Conservation (phyloP, 2,797 vertebrate species). For the Ficedula albicollis region DNA sequence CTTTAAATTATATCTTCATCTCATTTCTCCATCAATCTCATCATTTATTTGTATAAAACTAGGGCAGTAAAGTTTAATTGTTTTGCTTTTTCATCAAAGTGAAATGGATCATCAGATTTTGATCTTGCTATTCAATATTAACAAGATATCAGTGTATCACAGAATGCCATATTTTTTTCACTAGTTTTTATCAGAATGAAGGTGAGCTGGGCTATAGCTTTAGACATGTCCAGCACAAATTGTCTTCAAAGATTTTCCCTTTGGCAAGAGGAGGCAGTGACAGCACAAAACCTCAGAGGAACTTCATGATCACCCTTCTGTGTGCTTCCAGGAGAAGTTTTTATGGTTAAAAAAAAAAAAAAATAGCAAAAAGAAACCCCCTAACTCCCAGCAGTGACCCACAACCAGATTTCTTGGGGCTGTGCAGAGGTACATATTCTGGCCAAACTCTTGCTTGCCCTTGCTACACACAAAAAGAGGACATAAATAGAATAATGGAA, state of each 20-base stretch:
- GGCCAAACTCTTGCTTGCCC: not conserved
- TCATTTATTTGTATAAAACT: not conserved
- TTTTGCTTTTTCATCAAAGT: not conserved
- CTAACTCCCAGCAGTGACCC: not conserved
- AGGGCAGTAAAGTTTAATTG: not conserved
- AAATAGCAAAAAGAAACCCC: not conserved
- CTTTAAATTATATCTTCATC: not conserved
- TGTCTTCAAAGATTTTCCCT: not conserved
- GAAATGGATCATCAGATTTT: not conserved
- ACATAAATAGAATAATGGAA: not conserved
- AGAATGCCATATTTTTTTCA: fast-evolving
- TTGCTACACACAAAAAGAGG: not conserved
- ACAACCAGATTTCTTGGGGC: not conserved
- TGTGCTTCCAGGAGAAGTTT: not conserved
- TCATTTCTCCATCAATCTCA: not conserved
- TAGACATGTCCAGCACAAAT: not conserved
- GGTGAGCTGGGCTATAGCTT: not conserved
- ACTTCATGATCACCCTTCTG: not conserved
- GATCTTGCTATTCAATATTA: not conserved
- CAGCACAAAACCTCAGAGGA: not conserved
- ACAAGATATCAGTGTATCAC: not conserved
- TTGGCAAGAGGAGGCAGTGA: not conserved
- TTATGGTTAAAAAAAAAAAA: no score
- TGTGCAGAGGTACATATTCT: not conserved
- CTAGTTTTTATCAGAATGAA: not conserved